Evolutionary conservation across 2,113 vertebrate species (phyloP).

Genomic region (Lophura nycthemera): DNA sequence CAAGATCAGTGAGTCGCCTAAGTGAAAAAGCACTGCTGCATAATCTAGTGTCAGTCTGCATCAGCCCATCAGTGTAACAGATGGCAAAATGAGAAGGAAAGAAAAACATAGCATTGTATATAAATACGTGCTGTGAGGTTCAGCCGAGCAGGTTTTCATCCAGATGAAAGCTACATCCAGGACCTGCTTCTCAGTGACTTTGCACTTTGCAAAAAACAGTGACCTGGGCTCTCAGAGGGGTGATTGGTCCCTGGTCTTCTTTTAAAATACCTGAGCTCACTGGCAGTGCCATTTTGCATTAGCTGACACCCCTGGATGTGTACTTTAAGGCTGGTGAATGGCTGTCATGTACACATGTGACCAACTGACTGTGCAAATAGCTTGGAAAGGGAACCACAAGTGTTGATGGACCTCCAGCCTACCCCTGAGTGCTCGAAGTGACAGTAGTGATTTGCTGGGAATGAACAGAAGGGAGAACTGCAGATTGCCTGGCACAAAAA

Average conservation of each 20-base stretch:
- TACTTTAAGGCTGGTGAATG: background rate
- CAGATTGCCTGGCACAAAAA: background rate
- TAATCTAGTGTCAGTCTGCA: slow-evolving; percentile 2
- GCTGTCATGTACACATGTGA: background rate
- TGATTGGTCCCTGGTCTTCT: background rate
- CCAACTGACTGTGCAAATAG: background rate
- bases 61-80: background rate
- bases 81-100: background rate
- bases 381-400: background rate
- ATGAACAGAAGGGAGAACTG: background rate
- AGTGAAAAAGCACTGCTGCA: slow-evolving; percentile 12
- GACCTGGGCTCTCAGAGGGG: background rate
- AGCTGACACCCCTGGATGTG: background rate
- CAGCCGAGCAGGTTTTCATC: background rate
- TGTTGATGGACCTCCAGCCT: background rate
- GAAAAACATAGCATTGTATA: background rate
- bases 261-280: background rate
- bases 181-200: background rate
- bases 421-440: background rate
- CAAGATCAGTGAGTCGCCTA: background rate
- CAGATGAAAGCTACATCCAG: background rate
- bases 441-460: background rate
- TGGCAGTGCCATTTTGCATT: background rate
- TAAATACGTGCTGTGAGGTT: background rate
- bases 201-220: background rate